A percentile compares a stretch with the other conserved stretches of the same genome.
These are phyloP conservation scores for Dromius quadrimaculatus DNA, from an alignment of 2,888 invertebrate genomes.

Conservation along the genomic window DNA sequence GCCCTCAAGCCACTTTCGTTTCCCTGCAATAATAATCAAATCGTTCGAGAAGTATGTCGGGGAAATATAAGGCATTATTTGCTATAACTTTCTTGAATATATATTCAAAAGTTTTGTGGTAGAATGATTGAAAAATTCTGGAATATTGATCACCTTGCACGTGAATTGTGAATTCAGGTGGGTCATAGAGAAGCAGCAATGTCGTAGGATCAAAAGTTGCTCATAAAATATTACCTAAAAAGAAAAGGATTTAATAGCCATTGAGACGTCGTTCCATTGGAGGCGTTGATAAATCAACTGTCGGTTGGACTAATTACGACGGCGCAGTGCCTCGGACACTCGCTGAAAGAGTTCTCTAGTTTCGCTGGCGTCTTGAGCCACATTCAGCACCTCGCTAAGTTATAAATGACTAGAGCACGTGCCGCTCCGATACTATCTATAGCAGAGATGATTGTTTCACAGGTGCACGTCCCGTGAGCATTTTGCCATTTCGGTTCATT, in stretches of 20 bases:
- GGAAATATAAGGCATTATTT: no score
- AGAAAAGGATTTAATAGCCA: slow-evolving; percentile 50
- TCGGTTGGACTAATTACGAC: slow-evolving; percentile 48
- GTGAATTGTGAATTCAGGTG: slow-evolving; percentile 17
- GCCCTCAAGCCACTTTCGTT: no score
- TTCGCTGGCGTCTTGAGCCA: slow-evolving; percentile 21
- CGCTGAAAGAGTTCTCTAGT: slow-evolving; percentile 24
- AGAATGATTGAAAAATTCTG: no score
- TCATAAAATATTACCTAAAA: slow-evolving; percentile 38
- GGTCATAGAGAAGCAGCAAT: slow-evolving; percentile 17
- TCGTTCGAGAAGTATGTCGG: no score
- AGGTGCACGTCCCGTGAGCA: slow-evolving; percentile 15
- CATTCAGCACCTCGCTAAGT: slow-evolving; percentile 29
- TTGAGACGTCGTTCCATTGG: slow-evolving; percentile 49
- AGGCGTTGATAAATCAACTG: slow-evolving; percentile 47
- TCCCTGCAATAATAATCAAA: no score
- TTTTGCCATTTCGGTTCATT: slow-evolving; percentile 40
- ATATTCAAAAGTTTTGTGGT: no score
- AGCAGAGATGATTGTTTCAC: slow-evolving; percentile 41
- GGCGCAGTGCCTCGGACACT: slow-evolving; percentile 37
- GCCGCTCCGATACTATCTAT: slow-evolving; percentile 36
- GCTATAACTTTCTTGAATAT: no score
- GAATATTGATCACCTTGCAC: no score
- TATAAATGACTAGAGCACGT: slow-evolving; percentile 39
- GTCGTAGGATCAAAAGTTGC: slow-evolving; percentile 35